Evolutionary conservation across 2,113 vertebrate species (phyloP), one percentile per base, ranked within the genome.

Genomic region (Chloroceryle aenea): DNA sequence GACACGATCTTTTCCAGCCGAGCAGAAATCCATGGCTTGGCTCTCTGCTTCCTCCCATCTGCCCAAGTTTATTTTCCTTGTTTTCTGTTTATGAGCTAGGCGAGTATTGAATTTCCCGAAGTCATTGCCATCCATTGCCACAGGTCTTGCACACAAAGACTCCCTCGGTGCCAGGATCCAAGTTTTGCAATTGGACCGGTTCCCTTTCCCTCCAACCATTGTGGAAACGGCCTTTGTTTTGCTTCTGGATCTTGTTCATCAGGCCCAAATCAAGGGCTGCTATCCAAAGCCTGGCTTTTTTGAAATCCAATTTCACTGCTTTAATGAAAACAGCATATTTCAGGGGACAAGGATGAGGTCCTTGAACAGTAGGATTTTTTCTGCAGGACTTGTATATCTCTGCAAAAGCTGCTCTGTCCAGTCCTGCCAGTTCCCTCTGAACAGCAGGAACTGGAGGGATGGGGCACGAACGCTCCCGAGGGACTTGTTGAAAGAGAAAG

Each of bases 191-290:
- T 93, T 96, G 95, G 93, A 94, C 59, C 1, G 3, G 47, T 66
- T 95, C 93, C 95, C 91, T 90, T 89, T 72, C 94, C 89, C 96
- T 91, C 84, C 93, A 92, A 89, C 87, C 90, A 89, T 77, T 90
- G 95, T 96, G 95, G 95, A 95, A 96, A 93, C 73, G 75, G 96
- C 91, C 93, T 96, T 96, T 97, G 96, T 96, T 96, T 97, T 94
- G 91, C 91, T 96, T 94, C 94, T 96, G 95, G 94, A 95, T 95
- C 92, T 90, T 80, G 93, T 96, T 96, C 95, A 78, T 90, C 95
- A 62, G 93, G 84, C 93, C 95, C 93, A 92, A 95, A 81, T 93
- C 89, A 66, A 94, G 94, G 95, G 87, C 93, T 30, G 2, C 87
- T 78, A 5, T 93, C 95, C 95, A 96, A 90, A 91, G 85, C 80